Percentiles rank a stretch among this genome's conserved stretches.
Conservation (phyloP, 2,888 invertebrate species). For the Adelognathus sp. region DNA sequence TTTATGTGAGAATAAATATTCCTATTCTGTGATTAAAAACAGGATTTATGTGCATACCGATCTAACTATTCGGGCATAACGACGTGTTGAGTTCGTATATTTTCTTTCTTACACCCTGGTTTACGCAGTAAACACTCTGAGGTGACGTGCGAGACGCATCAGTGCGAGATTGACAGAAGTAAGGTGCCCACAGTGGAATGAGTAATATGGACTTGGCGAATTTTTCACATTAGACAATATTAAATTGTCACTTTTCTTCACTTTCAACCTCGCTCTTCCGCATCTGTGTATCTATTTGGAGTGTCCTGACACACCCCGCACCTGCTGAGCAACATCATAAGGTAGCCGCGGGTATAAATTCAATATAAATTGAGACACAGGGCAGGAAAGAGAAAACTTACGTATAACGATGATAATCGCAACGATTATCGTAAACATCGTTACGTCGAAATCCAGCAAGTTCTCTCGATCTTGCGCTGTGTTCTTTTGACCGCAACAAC, state of each 20-base stretch:
- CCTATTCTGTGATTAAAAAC: no score
- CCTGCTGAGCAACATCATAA: conserved; percentile 6
- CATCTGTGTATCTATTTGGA: neutral
- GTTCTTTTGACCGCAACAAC: conserved; percentile 5
- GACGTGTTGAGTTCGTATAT: no score
- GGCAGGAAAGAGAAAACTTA: conserved; percentile 6
- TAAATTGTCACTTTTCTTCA: neutral
- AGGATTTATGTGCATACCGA: no score
- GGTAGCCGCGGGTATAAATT: conserved; percentile 18
- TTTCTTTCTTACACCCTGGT: no score
- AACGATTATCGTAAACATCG: conserved; percentile 45
- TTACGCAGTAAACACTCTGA: no score
- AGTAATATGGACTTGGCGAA: no score
- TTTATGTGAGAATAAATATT: no score
- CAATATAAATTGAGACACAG: conserved; percentile 11
- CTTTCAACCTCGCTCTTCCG: neutral
- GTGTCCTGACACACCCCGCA: neutral
- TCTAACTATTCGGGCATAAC: no score
- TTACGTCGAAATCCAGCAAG: conserved; percentile 34
- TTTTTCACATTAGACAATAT: neutral
- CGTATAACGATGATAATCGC: conserved; percentile 43
- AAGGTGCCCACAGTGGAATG: no score
- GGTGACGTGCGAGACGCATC: neutral
- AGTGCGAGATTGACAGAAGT: neutral
- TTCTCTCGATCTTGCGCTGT: conserved; percentile 4